Conservation (phyloP, 1,140 invertebrate species). For the Helicoverpa armigera region DNA sequence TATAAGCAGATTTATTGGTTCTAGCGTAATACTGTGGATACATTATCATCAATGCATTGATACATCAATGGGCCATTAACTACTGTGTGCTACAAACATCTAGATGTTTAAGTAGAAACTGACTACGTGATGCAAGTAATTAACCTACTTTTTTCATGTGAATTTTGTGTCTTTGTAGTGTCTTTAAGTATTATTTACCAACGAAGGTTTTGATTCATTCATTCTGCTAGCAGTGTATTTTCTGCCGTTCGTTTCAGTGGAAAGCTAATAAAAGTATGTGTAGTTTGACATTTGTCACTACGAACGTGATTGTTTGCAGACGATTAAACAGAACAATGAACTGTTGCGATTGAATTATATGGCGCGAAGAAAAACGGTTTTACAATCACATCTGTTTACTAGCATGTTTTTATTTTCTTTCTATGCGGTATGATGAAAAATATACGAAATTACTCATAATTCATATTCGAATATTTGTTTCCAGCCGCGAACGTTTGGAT, state of each 20-base stretch:
- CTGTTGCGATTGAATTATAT: conserved; percentile 13
- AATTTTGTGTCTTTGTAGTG: conserved; percentile 32
- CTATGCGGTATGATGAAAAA: no score
- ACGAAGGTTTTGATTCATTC: not conserved
- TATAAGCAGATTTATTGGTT: not conserved
- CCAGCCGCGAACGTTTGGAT: no score
- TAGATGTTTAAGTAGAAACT: conserved; percentile 15
- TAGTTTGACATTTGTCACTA: conserved; percentile 6
- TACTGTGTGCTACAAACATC: conserved; percentile 9
- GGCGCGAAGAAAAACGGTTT: not conserved
- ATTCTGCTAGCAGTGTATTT: conserved; percentile 14
- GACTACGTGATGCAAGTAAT: conserved; percentile 38
- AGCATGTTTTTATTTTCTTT: not conserved
- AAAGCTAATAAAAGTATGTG: conserved; percentile 22
- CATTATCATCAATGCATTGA: conserved; percentile 1
- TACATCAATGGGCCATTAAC: not conserved
- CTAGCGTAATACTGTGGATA: not conserved
- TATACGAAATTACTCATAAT: no score
- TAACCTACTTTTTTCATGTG: conserved; percentile 40
- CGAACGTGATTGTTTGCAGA: conserved; percentile 23
- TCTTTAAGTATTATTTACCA: not conserved
- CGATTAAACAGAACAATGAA: conserved; percentile 29
- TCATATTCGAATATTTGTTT: no score
- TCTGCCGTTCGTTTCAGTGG: not conserved
- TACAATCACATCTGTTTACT: not conserved